These are phyloP conservation scores for Furcula furcula DNA, from an alignment of 2,888 invertebrate genomes.

Conservation along the genomic window DNA sequence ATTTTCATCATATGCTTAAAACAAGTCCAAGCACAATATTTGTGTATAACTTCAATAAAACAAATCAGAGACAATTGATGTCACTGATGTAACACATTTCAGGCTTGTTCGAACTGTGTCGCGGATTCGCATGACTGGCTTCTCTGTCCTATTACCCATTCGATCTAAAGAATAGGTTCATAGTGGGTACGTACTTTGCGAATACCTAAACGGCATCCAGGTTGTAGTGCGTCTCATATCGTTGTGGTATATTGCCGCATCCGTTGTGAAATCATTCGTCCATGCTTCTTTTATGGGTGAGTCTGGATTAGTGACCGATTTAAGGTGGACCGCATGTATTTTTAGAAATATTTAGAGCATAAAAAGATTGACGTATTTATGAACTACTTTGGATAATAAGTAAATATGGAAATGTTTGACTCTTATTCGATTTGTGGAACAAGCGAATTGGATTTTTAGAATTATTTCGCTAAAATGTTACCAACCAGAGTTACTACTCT, in stretches of 20 bases:
- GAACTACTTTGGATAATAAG: conserved; percentile 7
- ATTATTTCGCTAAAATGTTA: too few species aligned
- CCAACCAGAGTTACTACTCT: neutral
- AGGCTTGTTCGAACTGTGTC: conserved; percentile 8
- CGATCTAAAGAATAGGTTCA: conserved; percentile 46
- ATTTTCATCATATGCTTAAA: too few species aligned
- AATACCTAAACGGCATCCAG: conserved; percentile 44
- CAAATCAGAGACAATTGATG: too few species aligned
- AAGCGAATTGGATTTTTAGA: neutral
- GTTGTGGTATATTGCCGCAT: conserved; percentile 44
- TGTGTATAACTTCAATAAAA: too few species aligned
- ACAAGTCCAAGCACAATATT: too few species aligned
- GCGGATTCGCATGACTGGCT: conserved; percentile 46
- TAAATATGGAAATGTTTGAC: too few species aligned
- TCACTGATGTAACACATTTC: conserved; percentile 1
- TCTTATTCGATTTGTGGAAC: too few species aligned
- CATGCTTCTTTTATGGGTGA: conserved; percentile 59
- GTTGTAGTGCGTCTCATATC: conserved; percentile 37
- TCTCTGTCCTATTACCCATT: conserved; percentile 63
- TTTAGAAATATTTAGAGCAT: conserved; percentile 31
- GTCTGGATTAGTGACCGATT: conserved; percentile 39
- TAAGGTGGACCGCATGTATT: conserved; percentile 29
- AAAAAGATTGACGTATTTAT: conserved; percentile 10
- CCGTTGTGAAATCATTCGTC: conserved; percentile 45
- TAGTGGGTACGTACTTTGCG: conserved; percentile 32